Conservation (phyloP, 1,140 invertebrate species). For the Bicyclus anynana region DNA sequence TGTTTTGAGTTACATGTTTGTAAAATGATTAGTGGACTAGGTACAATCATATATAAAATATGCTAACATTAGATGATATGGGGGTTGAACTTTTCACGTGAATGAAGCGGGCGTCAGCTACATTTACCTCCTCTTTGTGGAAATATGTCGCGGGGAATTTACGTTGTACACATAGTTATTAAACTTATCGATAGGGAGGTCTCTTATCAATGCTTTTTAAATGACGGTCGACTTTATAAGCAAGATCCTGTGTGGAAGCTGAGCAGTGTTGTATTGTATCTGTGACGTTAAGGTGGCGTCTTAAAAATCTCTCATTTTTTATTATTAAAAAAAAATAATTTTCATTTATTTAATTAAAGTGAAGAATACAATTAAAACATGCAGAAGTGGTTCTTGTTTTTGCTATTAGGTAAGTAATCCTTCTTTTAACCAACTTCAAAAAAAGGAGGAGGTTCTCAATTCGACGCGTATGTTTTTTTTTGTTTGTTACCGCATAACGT, state of each 20-base stretch:
- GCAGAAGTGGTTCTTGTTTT: slow-evolving; percentile 21
- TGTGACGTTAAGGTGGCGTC: background rate
- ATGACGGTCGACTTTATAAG: slow-evolving; percentile 12
- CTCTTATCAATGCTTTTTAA: background rate
- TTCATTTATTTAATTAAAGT: slow-evolving; percentile 5
- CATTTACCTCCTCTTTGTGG: slow-evolving; percentile 7
- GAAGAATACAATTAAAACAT: slow-evolving; percentile 17
- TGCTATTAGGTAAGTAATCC: slow-evolving; percentile 26
- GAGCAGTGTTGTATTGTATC: slow-evolving; percentile 18
- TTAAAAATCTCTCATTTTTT: too few species aligned
- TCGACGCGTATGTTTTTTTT: too few species aligned
- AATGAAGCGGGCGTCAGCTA: too few species aligned
- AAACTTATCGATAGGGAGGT: background rate
- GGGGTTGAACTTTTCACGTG: too few species aligned
- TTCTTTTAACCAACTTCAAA: too few species aligned
- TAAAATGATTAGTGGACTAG: too few species aligned
- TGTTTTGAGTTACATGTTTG: too few species aligned
- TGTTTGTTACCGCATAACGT: too few species aligned
- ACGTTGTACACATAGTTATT: background rate
- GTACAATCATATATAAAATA: too few species aligned
- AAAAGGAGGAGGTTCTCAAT: too few species aligned
- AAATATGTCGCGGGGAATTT: slow-evolving; percentile 8
- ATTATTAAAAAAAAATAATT: slow-evolving; percentile 6
- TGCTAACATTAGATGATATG: too few species aligned
- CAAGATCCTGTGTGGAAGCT: background rate